Evolutionary conservation across 2,113 vertebrate species (phyloP).

Genomic region (Mustela nigripes): DNA sequence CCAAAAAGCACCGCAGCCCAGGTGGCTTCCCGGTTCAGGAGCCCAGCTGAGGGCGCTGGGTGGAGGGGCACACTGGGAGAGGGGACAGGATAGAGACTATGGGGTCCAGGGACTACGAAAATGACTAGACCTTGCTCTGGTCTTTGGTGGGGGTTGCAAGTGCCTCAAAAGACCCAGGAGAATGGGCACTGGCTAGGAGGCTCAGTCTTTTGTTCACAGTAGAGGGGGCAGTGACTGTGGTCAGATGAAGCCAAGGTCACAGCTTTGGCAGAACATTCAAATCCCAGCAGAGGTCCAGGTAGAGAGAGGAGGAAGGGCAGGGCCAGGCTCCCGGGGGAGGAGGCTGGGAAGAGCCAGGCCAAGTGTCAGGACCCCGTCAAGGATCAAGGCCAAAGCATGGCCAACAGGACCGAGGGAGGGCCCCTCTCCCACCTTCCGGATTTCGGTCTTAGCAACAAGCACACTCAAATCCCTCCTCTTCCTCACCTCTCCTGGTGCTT

Average conservation of each 20-base stretch:
- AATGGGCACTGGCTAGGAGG: neutral
- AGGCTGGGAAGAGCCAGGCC: neutral
- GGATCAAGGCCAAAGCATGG: neutral
- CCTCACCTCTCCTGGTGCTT: neutral
- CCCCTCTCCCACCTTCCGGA: accelerated
- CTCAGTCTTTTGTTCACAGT: neutral
- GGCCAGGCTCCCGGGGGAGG: too few species aligned
- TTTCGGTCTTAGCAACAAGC: neutral
- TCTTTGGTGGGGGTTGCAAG: too few species aligned
- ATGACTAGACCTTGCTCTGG: neutral
- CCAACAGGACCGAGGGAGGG: too few species aligned
- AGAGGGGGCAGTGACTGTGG: neutral
- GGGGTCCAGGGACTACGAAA: neutral
- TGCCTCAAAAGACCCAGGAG: neutral
- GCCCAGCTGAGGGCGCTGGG: neutral
- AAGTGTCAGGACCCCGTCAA: neutral
- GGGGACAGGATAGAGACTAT: neutral
- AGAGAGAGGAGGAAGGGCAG: neutral
- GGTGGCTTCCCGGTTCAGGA: accelerated
- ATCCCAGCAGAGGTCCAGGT: neutral
- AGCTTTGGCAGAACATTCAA: neutral
- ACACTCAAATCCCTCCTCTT: neutral
- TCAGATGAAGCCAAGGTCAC: neutral
- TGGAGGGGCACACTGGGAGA: accelerated
- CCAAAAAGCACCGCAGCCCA: neutral